These are phyloP conservation scores for Gymnothorax javanicus DNA, from an alignment of 2,797 vertebrate species.

Conservation along the genomic window DNA sequence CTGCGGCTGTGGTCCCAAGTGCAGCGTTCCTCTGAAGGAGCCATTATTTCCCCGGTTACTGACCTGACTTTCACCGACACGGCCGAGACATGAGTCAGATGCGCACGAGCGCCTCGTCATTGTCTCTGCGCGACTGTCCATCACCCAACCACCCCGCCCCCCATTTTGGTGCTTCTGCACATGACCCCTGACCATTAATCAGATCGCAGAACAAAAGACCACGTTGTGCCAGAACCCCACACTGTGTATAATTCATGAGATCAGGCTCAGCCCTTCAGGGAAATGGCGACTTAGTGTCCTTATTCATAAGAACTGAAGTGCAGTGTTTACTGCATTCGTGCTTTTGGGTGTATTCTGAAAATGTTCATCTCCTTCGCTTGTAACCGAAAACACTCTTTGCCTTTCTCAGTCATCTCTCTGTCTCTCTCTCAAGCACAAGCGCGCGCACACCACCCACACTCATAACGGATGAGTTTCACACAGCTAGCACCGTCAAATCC, in stretches of 20 bases:
- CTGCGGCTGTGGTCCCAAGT: background rate
- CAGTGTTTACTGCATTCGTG: background rate
- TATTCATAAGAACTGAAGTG: background rate
- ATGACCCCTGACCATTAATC: slow-evolving; percentile 2
- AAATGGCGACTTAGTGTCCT: background rate
- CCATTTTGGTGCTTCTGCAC: background rate
- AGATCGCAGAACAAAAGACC: background rate
- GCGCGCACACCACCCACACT: no score
- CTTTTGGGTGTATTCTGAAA: background rate
- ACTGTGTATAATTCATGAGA: background rate
- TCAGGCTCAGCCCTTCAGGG: background rate
- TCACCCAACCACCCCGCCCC: background rate
- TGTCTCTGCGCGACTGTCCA: background rate
- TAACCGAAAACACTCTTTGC: background rate
- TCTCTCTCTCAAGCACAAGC: background rate
- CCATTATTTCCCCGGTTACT: background rate
- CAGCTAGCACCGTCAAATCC: background rate
- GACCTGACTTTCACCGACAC: background rate
- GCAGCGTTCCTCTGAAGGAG: background rate
- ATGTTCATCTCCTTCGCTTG: background rate
- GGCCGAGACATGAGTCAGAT: background rate
- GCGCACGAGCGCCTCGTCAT: background rate
- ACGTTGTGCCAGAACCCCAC: background rate
- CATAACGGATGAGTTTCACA: background rate
- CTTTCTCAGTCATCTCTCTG: background rate